Base-by-base conservation (phyloP, 2,888 invertebrate species). In the Tetrapedia diversipes region DNA sequence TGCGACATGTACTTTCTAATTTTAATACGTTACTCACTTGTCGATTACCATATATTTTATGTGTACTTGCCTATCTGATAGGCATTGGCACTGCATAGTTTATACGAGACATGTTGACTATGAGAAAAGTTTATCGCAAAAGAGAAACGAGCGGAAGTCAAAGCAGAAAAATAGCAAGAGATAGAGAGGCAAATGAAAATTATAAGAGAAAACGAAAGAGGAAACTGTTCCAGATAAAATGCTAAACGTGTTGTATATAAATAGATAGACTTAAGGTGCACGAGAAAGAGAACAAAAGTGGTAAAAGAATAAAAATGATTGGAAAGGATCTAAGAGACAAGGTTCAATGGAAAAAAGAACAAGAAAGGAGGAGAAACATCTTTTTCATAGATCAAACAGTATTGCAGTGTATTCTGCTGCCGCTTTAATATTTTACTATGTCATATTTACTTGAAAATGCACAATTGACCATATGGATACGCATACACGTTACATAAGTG, bases 1-100 rank as follows among this genome's bases (percentile, higher is more conserved):
- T 89, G 87, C 85, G 85, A 89, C 83, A 86, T 84, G 85, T 90
- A 90, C 88, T 90, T 90, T 88, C 87, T 89, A 90, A 90, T 90
- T 90, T 90, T 87, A 90, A 87, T 89, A 88, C 87, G 87, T 89
- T 90, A 87, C 82, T 88, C 86, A 82, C 81, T 83, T 82, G 83
- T 76, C 79, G 81, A 85, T 81, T 86, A 84, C 73, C 63, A 88
- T 90, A 89, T 90, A 90, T 90, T 90, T 90, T 90, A 88, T 87
- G 88, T 88, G 88, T 89, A 89, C 87, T 87, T 89, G 88, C 83
- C 84, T 87, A 87, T 83, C 77, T 84, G 80, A 87, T 88, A 89
- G 88, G 86, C 85, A 87, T 87, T 87, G 87, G 85, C 87, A 89
- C 85, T 86, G 86, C 84, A 89, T 90, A 90, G 90, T 89, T 90